Evolutionary conservation across 2,797 vertebrate genomes (phyloP), one percentile per base, ranked within the genome.

Genomic region (Anas georgica): DNA sequence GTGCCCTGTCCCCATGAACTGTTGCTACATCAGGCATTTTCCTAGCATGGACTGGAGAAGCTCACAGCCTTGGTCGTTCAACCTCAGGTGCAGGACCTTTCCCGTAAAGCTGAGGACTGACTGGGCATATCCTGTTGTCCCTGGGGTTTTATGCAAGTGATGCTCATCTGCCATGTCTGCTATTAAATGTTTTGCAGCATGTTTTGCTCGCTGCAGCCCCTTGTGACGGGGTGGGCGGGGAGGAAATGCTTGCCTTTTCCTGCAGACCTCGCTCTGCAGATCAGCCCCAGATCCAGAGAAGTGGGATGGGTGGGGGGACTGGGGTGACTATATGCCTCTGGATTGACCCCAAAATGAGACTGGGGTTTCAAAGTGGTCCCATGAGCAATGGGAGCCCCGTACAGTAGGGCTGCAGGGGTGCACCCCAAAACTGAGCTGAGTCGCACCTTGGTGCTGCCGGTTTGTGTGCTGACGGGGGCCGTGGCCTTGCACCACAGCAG

Each of bases 391-490:
- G 31, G 39, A 60, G 20, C 55, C 26, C 39, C 0, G 0, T 8
- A 59, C 28, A 22, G 46, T 39, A 63, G 60, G 37, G 23, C 28
- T 31, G 7, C 14, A 3, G 25, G 8, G 6, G 20, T 12, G 25
- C 29, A 55, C 23, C 50, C 81, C 2, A 39, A 70, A 2, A 20
- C 14, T 0, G 5, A 77, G 20, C 72, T 1, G 3, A 35, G 37
- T 15, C 22, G 37, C 50, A 46, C 9, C 35, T 23, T 12, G 35
- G 11, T 13, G 8, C 28, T 50, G 31, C 54, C n/a, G 35, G 20
- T 48, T 67, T 28, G 2, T 0, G 1, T n/a, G n/a, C 2, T 1
- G 33, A 9, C 0, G 7, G 50, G 64, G 45, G 12, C 16, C 12
- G 2, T 1, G 7, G 35, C 76, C 31, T 72, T 56, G 58, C 29